A percentile compares a stretch with the other conserved stretches of the same genome.
These are phyloP conservation scores for Ophioderma brevispina DNA, from an alignment of 35 echinoderm and acorn worm species.

Conservation along the genomic window DNA sequence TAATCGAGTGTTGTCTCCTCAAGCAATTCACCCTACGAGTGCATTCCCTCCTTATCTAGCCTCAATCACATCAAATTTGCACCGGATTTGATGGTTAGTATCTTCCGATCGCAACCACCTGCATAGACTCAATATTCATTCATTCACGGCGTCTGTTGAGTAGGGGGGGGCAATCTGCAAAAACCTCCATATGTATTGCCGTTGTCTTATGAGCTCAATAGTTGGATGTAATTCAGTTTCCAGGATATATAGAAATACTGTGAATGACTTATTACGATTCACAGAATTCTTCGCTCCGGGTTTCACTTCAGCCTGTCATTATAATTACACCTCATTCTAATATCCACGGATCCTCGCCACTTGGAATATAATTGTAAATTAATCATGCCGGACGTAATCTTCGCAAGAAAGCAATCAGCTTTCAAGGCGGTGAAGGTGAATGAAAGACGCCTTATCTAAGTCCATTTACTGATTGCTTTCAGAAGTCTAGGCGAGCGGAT, in stretches of 20 bases:
- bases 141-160: background rate
- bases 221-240: background rate
- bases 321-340: background rate
- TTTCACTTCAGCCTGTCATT: background rate
- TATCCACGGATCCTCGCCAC: background rate
- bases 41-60: background rate
- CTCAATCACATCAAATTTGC: slow-evolving; percentile 3
- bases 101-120: background rate
- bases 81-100: background rate
- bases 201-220: background rate
- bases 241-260: background rate
- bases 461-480: slow-evolving; percentile 5
- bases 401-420: background rate
- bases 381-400: slow-evolving; percentile 5
- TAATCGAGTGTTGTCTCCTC: background rate
- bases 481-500: background rate
- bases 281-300: background rate
- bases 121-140: background rate
- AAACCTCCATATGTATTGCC: background rate
- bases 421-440: background rate
- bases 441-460: slow-evolving; percentile 5
- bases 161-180: background rate
- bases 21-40: background rate
- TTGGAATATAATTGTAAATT: slow-evolving; percentile 15
- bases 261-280: background rate